These are phyloP conservation scores for Entelurus aequoreus DNA, from an alignment of 2,113 vertebrate genomes.

Conservation along the genomic window DNA sequence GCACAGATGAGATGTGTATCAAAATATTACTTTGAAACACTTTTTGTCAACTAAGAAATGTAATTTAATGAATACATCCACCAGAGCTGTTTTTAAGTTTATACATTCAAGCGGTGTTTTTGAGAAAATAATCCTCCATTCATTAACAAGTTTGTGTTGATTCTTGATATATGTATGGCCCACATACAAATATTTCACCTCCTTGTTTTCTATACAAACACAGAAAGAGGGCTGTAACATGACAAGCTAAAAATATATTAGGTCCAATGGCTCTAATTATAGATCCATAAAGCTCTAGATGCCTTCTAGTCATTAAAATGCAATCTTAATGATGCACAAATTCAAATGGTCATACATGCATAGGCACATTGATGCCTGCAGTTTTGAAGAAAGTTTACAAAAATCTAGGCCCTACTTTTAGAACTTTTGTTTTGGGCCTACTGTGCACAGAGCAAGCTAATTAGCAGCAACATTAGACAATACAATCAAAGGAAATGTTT, in stretches of 20 bases:
- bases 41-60: no score
- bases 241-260: slow-evolving; percentile 5
- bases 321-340: neutral
- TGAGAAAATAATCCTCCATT: slow-evolving; percentile 9
- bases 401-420: neutral
- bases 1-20: no score
- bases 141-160: slow-evolving; percentile 13
- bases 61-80: no score
- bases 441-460: slow-evolving; percentile 1
- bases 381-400: neutral
- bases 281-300: neutral
- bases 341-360: neutral
- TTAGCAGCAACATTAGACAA: slow-evolving; percentile 18
- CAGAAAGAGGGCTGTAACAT: neutral
- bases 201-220: neutral
- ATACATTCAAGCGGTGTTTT: neutral
- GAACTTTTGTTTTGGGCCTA: neutral
- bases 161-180: slow-evolving; percentile 3
- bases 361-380: neutral
- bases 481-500: slow-evolving; percentile 28
- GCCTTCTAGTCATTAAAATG: neutral
- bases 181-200: neutral
- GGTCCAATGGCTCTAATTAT: slow-evolving; percentile 2
- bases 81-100: no score
- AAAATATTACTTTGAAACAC: no score